Evolutionary conservation across 2,113 vertebrate species (phyloP), one percentile per base, ranked within the genome.

Genomic region (Todiramphus saurophagus): DNA sequence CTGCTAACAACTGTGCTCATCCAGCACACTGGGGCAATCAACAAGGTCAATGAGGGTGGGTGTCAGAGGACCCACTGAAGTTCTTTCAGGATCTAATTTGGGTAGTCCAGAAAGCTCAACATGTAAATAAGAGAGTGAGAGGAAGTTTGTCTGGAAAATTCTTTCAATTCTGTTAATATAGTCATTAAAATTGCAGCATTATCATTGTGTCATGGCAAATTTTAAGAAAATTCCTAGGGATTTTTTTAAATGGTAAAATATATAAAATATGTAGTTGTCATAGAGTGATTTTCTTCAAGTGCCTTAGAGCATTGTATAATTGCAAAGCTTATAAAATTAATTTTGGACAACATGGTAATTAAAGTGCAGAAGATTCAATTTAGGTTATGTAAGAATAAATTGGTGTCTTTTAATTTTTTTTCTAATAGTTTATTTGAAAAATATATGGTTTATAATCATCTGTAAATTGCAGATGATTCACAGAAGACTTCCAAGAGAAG

Each of bases 301-400:
- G 58, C 30, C 74, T 95, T 76, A 44, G 33, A 96, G 35, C 33
- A 76, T 14, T 83, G 25, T 60, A 55, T 35, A 89, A 79, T 76
- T 4, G 2, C 27, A 76, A 88, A 87, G 16, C 16, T 76, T 64
- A 44, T 85, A 83, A 60, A 93, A 90, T 48, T 68, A 85, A 66
- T 90, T 79, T 91, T 68, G 30, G 50, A 69, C 48, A 92, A 90
- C 93, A 90, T 69, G 20, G 43, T 85, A 85, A 92, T 86, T 88
- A 88, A 93, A 73, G 16, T 77, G 59, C 19, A 92, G 25, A 31
- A 77, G 41, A 80, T 74, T 77, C 28, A 70, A 11, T 59, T 80
- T 92, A 11, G 63, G 66, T 68, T 79, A 43, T 4, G 6, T 51
- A 58, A 76, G 20, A 73, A 41, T 44, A 70, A 95, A 48, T 44